A percentile compares a stretch with the other conserved stretches of the same genome.
These are phyloP conservation scores for Bubo blakistoni DNA, from an alignment of 2,113 vertebrate genomes.

Conservation along the genomic window DNA sequence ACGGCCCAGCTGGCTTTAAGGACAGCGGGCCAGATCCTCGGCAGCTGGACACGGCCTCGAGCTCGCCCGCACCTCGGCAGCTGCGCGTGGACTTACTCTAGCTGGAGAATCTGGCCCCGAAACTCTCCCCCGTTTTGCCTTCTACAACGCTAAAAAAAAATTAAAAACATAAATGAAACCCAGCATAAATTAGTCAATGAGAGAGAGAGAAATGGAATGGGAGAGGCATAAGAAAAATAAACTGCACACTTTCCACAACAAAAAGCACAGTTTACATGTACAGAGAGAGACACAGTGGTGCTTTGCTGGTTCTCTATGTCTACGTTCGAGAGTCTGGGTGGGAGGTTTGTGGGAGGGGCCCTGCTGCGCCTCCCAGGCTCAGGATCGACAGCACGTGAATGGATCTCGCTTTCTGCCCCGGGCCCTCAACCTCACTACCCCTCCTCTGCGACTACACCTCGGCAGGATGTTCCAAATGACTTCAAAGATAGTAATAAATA, in stretches of 20 bases:
- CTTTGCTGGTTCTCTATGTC: background rate
- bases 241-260: slow-evolving; percentile 27
- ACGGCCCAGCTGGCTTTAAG: background rate
- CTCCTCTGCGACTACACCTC: background rate
- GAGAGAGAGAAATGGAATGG: slow-evolving; percentile 38
- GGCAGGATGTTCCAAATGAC: slow-evolving; percentile 41
- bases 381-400: background rate
- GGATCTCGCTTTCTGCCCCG: background rate
- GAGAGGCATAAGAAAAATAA: slow-evolving; percentile 42
- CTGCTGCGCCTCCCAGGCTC: background rate
- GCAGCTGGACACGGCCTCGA: background rate
- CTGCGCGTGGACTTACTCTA: fast-evolving
- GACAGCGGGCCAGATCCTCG: background rate
- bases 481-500: slow-evolving; percentile 8
- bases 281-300: background rate
- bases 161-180: slow-evolving; percentile 12
- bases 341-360: background rate
- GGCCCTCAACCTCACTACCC: slow-evolving; percentile 14
- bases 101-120: background rate
- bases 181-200: slow-evolving; percentile 64
- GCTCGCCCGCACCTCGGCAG: background rate
- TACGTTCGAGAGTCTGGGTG: background rate
- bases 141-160: slow-evolving; percentile 28
- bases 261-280: background rate
- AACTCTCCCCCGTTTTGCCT: background rate